Conservation (phyloP, 2,797 vertebrate genomes). For the Crax fasciolata region DNA sequence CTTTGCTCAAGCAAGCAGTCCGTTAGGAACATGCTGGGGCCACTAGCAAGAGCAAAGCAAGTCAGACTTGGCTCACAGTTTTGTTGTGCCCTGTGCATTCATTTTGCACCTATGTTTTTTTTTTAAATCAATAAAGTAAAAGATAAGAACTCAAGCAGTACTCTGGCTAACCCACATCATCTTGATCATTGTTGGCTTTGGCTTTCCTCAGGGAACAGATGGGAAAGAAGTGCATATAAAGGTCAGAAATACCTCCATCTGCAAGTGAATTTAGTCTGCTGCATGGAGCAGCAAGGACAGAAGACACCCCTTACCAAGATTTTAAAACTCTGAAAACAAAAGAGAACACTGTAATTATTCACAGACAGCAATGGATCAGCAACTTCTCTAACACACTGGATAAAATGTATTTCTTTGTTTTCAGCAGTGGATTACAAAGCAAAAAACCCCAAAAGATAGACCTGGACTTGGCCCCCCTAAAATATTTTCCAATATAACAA, state of each 20-base stretch:
- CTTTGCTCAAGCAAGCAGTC: neutral
- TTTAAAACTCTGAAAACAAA: constrained; percentile 4
- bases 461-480: neutral
- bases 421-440: neutral
- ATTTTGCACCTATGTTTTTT: neutral
- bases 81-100: neutral
- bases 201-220: neutral
- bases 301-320: neutral
- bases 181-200: neutral
- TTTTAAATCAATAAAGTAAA: neutral
- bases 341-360: neutral
- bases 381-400: neutral
- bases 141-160: neutral
- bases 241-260: neutral
- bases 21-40: neutral
- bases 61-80: neutral
- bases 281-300: neutral
- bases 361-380: neutral
- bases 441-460: neutral
- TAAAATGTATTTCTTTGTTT: neutral
- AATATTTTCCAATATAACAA: neutral
- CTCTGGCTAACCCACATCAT: neutral
- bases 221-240: neutral
- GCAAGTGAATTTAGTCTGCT: neutral
- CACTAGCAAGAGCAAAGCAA: rapidly evolving